Base-by-base conservation (phyloP, 2,888 invertebrate genomes). In the Synergus japonicus region DNA sequence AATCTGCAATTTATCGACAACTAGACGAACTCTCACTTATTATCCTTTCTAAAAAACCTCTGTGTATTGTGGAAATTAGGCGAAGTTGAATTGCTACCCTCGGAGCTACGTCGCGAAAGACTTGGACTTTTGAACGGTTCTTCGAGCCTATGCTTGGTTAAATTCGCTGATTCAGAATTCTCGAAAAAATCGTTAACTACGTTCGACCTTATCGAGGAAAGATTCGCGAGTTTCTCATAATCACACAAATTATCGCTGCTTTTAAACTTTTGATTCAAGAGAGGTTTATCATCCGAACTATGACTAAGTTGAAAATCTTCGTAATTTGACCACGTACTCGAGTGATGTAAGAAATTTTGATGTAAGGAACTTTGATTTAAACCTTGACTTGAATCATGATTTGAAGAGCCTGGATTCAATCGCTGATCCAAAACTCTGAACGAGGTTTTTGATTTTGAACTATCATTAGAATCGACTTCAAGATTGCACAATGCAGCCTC, bases 401-500 rank as follows among this genome's bases (percentile, higher is more conserved):
- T 29, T 22, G 37, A 76, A 29, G 43, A 58, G 37, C 60, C 37
- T 86, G 9, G 82, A 83, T 77, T 86, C 86, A 58, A 82, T 84
- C 63, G 89, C 88, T 67, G 44, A n/a, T 69, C 76, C n/a, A 73
- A 15, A 64, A 46, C 5, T 4, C n/a, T 15, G 29, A 73, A 46
- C 8, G 79, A 73, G 73, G 80, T 87, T 81, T 90, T 88, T 1
- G 90, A 89, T 69, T 85, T 87, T 13, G 88, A 87, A 81, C 89
- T 90, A 80, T 90, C 90, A 81, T 87, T 90, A 29, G 91, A 89
- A 73, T 91, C 90, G 15, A 89, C 88, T 66, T 91, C 90, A 44
- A 91, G 86, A 79, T 89, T 88, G 73, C 89, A 88, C 12, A 91
- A 85, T 67, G 92, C 90, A 7, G 89, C 86, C 67, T 91, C 90